phyloP scores from a whole-genome alignment of 2,113 vertebrate species.

The Lichenostomus cassidix region DNA sequence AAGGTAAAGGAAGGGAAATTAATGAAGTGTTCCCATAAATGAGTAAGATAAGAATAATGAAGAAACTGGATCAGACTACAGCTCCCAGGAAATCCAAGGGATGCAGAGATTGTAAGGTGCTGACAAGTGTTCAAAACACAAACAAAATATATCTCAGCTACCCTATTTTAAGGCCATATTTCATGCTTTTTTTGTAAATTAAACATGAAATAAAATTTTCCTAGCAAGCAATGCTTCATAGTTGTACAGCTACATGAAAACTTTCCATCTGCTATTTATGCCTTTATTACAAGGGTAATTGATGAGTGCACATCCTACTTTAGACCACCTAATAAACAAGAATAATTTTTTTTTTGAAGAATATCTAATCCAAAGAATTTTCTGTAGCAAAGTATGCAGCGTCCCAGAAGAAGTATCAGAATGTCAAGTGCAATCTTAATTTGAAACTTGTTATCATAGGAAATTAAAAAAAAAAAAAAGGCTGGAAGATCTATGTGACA shows the following conservation, averaged over 20 bases:
- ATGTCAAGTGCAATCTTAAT: neutral
- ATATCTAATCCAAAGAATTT: neutral
- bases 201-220: neutral
- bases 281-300: neutral
- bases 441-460: neutral
- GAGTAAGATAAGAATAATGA: neutral
- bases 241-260: neutral
- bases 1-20: slow-evolving; percentile 56
- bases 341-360: neutral
- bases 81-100: neutral
- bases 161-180: neutral
- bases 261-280: neutral
- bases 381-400: neutral
- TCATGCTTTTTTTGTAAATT: neutral
- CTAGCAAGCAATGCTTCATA: neutral
- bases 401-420: neutral
- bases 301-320: neutral
- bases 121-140: neutral
- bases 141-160: neutral
- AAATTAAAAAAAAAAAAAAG: neutral
- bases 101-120: neutral
- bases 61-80: neutral
- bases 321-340: neutral
- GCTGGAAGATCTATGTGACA: neutral
- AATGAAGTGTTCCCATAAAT: neutral